Evolutionary conservation across 1,140 invertebrate species (phyloP).

Genomic region (Magallana angulata): DNA sequence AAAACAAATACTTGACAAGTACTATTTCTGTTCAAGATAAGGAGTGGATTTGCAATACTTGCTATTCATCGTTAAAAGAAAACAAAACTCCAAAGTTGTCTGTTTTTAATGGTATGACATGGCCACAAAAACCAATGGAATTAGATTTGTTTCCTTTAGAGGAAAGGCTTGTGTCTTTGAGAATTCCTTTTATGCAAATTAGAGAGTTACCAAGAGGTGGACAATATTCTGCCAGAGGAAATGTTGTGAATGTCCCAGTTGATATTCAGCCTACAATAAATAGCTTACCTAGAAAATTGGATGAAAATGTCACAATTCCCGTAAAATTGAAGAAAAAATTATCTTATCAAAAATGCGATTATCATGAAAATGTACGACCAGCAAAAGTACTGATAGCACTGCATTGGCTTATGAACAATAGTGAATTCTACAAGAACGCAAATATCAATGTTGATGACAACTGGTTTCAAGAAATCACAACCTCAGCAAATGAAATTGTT

Average conservation of each 20-base stretch:
- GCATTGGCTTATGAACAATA: slow-evolving; percentile 42
- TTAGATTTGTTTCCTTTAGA: slow-evolving; percentile 43
- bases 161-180: slow-evolving; percentile 40
- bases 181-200: slow-evolving; percentile 45
- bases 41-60: slow-evolving; percentile 47
- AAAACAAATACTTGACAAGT: not conserved
- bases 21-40: slow-evolving; percentile 20
- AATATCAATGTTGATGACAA: slow-evolving; percentile 39
- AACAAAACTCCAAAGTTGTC: slow-evolving; percentile 39
- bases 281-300: slow-evolving; percentile 44
- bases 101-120: slow-evolving; percentile 32
- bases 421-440: slow-evolving; percentile 43
- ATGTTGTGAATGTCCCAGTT: slow-evolving; percentile 44
- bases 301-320: slow-evolving; percentile 49
- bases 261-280: slow-evolving; percentile 48
- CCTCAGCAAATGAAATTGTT: slow-evolving; percentile 7
- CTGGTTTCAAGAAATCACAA: slow-evolving; percentile 19
- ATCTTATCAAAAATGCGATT: slow-evolving; percentile 37
- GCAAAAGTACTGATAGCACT: slow-evolving; percentile 21
- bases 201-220: slow-evolving; percentile 33
- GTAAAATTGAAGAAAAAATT: slow-evolving; percentile 52
- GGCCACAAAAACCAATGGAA: slow-evolving; percentile 13
- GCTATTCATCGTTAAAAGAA: slow-evolving; percentile 2
- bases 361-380: slow-evolving; percentile 54
- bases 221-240: slow-evolving; percentile 36